Evolutionary conservation across 2,888 invertebrate species (phyloP), one percentile per base, ranked within the genome.

Genomic region (Dicranocentrus wangi): DNA sequence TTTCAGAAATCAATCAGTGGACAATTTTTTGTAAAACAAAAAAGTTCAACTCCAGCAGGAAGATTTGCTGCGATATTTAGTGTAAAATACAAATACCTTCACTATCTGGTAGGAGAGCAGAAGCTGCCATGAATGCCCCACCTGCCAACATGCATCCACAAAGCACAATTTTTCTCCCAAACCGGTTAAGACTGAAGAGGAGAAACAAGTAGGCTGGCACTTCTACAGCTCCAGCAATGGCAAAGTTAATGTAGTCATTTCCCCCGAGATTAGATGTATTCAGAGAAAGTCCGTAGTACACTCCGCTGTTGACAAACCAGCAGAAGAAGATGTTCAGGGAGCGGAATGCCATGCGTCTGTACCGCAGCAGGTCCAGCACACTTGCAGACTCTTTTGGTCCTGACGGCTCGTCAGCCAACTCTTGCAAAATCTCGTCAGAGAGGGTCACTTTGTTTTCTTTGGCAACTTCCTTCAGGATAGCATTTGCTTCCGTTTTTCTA

Each of bases 201-300:
- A 93, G 89, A 87, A 93, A 91, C 1, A 90, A 89, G 87, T 93
- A 93, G 0, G 93, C 94, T 0, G 94, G 94, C 82, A 94, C 90
- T 89, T 94, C 94, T 0, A 94, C 93, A n/a, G 92, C 90, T 1
- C 94, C 94, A 7, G 93, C 92, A 84, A 94, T 91, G 2, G 93
- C 90, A 88, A 93, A 94, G 88, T 93, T 94, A n/a, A 93, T 86
- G 86, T 93, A 92, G 73, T 92, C 91, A 88, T 93, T 93, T 28
- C 93, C 93, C 7, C 93, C 93, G 69, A 94, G 90, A 87, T 91
- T 92, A 65, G 92, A 92, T 2, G 93, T 92, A 87, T 93, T 93
- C 92, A 94, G 93, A 0, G 94, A 93, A 7, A 94, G 89, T 0
- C 94, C 94, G 87, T 94, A 94, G 88, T 94, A 94, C 8, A 93